Percentiles rank a stretch among this genome's conserved stretches.
phyloP scores from a whole-genome alignment of 1,140 invertebrate species.

The Charaxes varanes region DNA sequence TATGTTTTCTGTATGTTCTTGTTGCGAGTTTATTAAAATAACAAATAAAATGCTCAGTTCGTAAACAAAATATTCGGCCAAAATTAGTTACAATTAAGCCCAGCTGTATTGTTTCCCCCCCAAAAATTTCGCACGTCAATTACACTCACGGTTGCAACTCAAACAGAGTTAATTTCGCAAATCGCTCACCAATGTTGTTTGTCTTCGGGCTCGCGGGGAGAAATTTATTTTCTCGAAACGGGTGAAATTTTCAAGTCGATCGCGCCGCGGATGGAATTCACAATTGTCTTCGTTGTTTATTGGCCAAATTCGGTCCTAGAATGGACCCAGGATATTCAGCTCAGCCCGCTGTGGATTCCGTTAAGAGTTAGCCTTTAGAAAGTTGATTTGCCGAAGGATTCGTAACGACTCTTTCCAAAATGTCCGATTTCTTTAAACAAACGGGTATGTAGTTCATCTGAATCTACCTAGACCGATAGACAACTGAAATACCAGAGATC shows the following conservation, averaged over 20 bases:
- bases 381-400: neutral
- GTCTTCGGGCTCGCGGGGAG: conserved; percentile 24
- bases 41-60: too few species aligned
- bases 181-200: conserved; percentile 31
- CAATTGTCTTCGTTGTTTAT: conserved; percentile 33
- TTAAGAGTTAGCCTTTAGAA: neutral
- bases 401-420: too few species aligned
- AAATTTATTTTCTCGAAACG: conserved; percentile 43
- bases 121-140: conserved; percentile 8
- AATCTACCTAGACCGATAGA: too few species aligned
- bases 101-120: conserved; percentile 79
- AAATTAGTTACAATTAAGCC: too few species aligned
- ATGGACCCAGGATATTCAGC: conserved; percentile 23
- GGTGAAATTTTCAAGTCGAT: conserved; percentile 47
- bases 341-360: conserved; percentile 11
- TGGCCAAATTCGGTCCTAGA: conserved; percentile 23
- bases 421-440: too few species aligned
- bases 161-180: conserved; percentile 17
- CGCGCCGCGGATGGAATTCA: conserved; percentile 33
- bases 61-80: too few species aligned
- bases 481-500: too few species aligned
- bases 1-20: too few species aligned
- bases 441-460: too few species aligned
- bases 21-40: too few species aligned
- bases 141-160: conserved; percentile 10